These are phyloP conservation scores for Iselma pallidipennis DNA, from an alignment of 2,888 invertebrate species.

Conservation along the genomic window DNA sequence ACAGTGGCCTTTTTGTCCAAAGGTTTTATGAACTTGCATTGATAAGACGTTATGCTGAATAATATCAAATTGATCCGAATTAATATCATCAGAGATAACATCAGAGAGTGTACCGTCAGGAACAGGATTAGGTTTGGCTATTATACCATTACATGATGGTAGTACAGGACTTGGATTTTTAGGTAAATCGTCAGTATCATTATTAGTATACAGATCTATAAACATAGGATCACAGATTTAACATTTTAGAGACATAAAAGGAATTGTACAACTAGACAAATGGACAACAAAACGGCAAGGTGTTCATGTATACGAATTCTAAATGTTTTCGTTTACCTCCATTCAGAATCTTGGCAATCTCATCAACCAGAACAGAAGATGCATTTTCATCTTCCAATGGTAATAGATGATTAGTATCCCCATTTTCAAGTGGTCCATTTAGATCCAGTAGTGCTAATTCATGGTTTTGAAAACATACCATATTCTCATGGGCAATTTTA, in stretches of 20 bases:
- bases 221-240: neutral
- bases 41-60: constrained; percentile 68
- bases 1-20: constrained; percentile 89
- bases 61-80: constrained; percentile 19
- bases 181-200: neutral
- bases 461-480: constrained; percentile 96
- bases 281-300: neutral
- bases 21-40: constrained; percentile 90
- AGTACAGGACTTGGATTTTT: constrained; percentile 50
- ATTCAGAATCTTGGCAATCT: constrained; percentile 2
- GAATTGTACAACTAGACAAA: neutral
- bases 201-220: neutral
- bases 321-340: neutral
- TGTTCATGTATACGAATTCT: neutral
- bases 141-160: neutral
- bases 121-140: constrained; percentile 23
- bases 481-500: constrained; percentile 92
- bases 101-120: constrained; percentile 56
- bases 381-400: no score
- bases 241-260: no score
- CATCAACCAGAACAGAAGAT: neutral
- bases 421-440: neutral
- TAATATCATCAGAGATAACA: constrained; percentile 58
- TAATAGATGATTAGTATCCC: no score
- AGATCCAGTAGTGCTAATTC: constrained; percentile 82